Base-by-base conservation (phyloP, 2,888 invertebrate species). In the Dryococelus australis region DNA sequence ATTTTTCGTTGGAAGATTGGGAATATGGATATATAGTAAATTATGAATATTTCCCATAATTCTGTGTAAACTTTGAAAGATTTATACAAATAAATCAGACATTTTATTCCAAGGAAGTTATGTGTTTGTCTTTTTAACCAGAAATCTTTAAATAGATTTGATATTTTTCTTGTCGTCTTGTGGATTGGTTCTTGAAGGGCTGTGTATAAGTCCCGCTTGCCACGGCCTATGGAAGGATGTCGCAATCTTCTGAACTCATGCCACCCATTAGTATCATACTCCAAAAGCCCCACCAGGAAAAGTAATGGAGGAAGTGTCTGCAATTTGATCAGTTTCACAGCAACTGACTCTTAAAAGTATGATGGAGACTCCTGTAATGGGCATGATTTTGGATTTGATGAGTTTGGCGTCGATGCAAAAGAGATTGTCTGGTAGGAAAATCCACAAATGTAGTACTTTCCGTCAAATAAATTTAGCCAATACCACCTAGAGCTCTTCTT, bases 401-500 rank as follows among this genome's bases (percentile, higher is more conserved):
- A 65, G 65, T 65, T 35, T 35, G 65, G 10, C 0, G 13, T 24
- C 65, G 24, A 12, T 65, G 65, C 65, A 8, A 24, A 65, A 65
- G 65, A 65, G 65, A 12, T 16, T 65, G 65, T 65, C 16, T 65
- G 65, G 65, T 24, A 65, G 65, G 65, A 65, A 65, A 65, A 20
- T n/a, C 16, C 65, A 65, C 20, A 65, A n/a, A 65, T 27, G 53
- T 78, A 53, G 13, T 47, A 85, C 26, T 65, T 85, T 13, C 27
- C 35, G 26, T 27, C 51, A 47, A 43, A 24, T 3, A 87, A 81
- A 85, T 47, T 86, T 20, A 87, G 85, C 35, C 51, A 87, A 43
- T 85, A 3, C 43, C 84, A 86, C 51, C 26, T 86, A 12, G 80
- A 86, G 65, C 16, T 86, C 10, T 86, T 86, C 24, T 86, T 86